Base-by-base conservation (phyloP, 2,797 vertebrate species). In the Gymnoscopelus microlampas region DNA sequence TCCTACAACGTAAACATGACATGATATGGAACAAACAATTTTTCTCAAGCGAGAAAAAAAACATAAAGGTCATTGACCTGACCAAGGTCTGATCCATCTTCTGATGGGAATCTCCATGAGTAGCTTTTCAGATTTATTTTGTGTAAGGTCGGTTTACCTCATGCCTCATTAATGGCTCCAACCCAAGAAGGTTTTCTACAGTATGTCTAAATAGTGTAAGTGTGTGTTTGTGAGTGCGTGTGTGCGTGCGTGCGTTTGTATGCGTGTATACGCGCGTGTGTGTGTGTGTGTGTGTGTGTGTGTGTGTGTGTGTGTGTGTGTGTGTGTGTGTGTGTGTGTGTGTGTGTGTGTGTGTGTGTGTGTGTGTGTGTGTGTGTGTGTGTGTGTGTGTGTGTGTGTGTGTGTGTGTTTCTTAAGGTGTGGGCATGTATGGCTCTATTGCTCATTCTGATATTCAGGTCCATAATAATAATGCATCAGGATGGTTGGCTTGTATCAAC, bases 341-440 rank as follows among this genome's bases (percentile, higher is more conserved):
- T 79, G 29, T 66, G 23, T 66, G 58, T 68, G 59, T 6, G 32
- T 55, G 53, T 63, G 50, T 53, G 48, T 71, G 53, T 70, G 54
- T 86, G 64, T 81, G 71, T 79, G 29, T 66, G 23, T 66, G 57
- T 68, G 61, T 71, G 49, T 71, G 53, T 69, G 58, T 71, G 50
- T 68, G 71, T 74, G 56, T 69, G 62, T 61, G 15, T 66, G 7
- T 75, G 58, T 65, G 60, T 73, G 65, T 74, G 66, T 76, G 81
- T 78, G 67, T 76, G 79, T 70, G 64, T 79, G 57, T 82, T 81
- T 69, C 62, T 86, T 82, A 89, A 88, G 87, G 85, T 90, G 85
- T 85, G 80, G 75, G 81, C 63, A 81, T 86, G 84, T 92, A 93
- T 94, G 93, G 92, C 92, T 90, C 78, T 83, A 74, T 82, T 76